phyloP scores from a whole-genome alignment of 2,113 vertebrate genomes.

The Micronycteris hirsuta region DNA sequence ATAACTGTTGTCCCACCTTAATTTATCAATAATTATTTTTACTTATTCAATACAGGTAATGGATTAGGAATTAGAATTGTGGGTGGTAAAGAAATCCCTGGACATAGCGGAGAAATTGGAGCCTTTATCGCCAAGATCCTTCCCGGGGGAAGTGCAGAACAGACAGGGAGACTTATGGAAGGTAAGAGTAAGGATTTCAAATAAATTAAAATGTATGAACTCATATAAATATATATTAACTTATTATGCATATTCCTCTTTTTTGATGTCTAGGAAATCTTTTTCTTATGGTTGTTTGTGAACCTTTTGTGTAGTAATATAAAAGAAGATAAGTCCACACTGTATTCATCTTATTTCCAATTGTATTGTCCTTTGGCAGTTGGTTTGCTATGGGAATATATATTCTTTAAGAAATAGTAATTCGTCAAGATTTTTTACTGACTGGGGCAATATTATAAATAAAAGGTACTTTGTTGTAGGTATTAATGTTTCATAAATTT shows the following conservation, averaged over 20 bases:
- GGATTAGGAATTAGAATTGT: conserved; percentile 95
- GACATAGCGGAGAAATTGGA: conserved; percentile 91
- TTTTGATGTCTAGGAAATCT: background rate
- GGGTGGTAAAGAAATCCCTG: conserved; percentile 97
- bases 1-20: background rate
- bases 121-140: conserved; percentile 95
- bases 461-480: background rate
- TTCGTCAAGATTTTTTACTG: conserved; percentile 8
- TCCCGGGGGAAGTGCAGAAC: conserved; percentile 92
- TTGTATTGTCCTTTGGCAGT: conserved; percentile 30
- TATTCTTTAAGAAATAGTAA: background rate
- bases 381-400: background rate
- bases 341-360: conserved; percentile 3
- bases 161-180: conserved; percentile 91
- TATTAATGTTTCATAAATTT: background rate
- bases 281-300: background rate
- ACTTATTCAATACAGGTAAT: conserved; percentile 84
- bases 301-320: background rate
- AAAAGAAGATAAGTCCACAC: background rate
- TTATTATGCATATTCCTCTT: background rate
- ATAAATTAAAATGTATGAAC: background rate
- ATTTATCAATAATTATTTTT: conserved; percentile 23
- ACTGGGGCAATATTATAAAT: background rate
- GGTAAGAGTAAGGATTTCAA: conserved; percentile 83
- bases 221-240: background rate